Evolutionary conservation across 2,113 vertebrate genomes (phyloP).

Genomic region (Daphoenositta chrysoptera): DNA sequence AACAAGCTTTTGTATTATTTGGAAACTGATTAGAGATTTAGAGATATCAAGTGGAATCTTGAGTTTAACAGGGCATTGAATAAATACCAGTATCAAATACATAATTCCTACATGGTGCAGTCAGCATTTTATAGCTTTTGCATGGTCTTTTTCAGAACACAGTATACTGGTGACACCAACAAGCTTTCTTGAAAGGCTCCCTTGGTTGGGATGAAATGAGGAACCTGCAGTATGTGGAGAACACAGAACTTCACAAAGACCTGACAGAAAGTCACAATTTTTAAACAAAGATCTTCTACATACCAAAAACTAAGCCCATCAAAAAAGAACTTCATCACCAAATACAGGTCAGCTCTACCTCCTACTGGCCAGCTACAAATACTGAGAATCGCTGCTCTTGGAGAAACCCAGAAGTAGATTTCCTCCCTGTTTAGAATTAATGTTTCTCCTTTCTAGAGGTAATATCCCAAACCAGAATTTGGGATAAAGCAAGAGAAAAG

Average conservation of each 20-base stretch:
- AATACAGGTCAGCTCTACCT: neutral
- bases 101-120: neutral
- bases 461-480: neutral
- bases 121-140: neutral
- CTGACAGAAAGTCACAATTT: neutral
- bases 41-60: neutral
- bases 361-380: neutral
- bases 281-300: neutral
- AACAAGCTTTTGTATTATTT: neutral
- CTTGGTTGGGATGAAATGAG: neutral
- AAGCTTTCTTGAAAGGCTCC: neutral
- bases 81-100: neutral
- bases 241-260: neutral
- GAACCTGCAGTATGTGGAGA: neutral
- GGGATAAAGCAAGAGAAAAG: neutral
- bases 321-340: neutral
- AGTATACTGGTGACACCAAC: neutral
- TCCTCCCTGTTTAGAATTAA: neutral
- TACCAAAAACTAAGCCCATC: neutral
- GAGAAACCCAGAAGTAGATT: neutral
- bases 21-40: neutral
- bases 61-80: neutral
- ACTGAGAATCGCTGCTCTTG: neutral
- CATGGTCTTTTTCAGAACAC: neutral
- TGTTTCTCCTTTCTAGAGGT: neutral